Evolutionary conservation across 2,888 invertebrate genomes (phyloP).

Genomic region (Globia sparganii): DNA sequence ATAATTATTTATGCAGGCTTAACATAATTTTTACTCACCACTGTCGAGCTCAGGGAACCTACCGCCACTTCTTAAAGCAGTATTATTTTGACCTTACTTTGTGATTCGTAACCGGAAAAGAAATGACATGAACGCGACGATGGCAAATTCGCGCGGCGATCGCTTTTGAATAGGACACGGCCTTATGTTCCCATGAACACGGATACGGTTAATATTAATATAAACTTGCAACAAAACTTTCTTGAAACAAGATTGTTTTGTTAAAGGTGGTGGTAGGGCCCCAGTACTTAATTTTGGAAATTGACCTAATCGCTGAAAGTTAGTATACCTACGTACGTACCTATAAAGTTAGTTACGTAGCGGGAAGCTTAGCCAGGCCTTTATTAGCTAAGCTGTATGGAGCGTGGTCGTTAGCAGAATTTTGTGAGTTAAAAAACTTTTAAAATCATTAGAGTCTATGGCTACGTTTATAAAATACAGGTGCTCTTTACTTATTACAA

Average conservation of each 20-base stretch:
- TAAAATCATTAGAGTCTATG: conserved; percentile 50
- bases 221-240: not conserved
- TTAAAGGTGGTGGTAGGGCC: conserved; percentile 1
- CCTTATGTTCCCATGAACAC: not conserved
- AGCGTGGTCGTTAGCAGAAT: conserved; percentile 75
- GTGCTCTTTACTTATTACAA: conserved; percentile 55
- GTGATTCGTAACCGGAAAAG: not conserved
- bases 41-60: conserved; percentile 32
- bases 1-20: conserved; percentile 46
- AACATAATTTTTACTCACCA: conserved; percentile 60
- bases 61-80: conserved; percentile 1
- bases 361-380: conserved; percentile 77
- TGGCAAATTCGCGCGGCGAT: too few species aligned
- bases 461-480: conserved; percentile 54
- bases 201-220: not conserved
- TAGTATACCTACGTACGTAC: conserved; percentile 53
- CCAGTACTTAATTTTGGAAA: conserved; percentile 15
- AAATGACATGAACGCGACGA: not conserved
- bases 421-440: conserved; percentile 54
- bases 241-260: not conserved
- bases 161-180: not conserved
- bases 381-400: conserved; percentile 73
- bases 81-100: not conserved
- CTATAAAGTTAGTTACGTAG: conserved; percentile 62
- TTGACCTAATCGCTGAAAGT: conserved; percentile 47